Conservation (phyloP, 2,888 invertebrate species). For the Chrysolina haemoptera region DNA sequence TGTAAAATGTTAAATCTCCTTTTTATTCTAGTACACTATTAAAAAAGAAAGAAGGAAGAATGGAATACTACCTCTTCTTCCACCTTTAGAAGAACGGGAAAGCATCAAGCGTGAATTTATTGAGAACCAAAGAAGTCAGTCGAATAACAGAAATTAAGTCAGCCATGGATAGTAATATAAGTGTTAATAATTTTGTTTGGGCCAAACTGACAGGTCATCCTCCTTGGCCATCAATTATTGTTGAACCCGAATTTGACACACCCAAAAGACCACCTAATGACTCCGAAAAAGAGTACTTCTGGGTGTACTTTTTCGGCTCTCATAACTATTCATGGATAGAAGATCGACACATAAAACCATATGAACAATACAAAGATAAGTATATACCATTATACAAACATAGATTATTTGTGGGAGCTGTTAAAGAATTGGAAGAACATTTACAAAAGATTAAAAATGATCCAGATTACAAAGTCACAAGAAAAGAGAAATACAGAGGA, state of each 20-base stretch:
- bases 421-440: slow-evolving; percentile 43
- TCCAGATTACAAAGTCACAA: slow-evolving; percentile 37
- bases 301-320: slow-evolving; percentile 54
- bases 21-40: slow-evolving; percentile 73
- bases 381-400: slow-evolving; percentile 44
- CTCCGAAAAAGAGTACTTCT: slow-evolving; percentile 31
- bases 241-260: slow-evolving; percentile 40
- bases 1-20: not conserved
- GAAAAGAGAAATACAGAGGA: slow-evolving; percentile 24
- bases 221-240: slow-evolving; percentile 54
- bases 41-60: slow-evolving; percentile 74
- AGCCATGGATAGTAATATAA: slow-evolving; percentile 23
- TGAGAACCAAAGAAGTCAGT: slow-evolving; percentile 23
- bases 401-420: slow-evolving; percentile 39
- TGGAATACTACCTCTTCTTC: slow-evolving; percentile 79
- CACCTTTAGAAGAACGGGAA: slow-evolving; percentile 79
- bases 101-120: slow-evolving; percentile 71
- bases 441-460: slow-evolving; percentile 28
- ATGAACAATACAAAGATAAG: slow-evolving; percentile 45
- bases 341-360: slow-evolving; percentile 49
- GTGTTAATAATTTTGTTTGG: slow-evolving; percentile 50
- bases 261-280: slow-evolving; percentile 37
- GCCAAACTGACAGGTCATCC: slow-evolving; percentile 49
- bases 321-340: slow-evolving; percentile 55
- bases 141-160: not conserved